Percentiles rank a stretch among this genome's conserved stretches.
Conservation (phyloP, 2,888 invertebrate genomes). For the Agonopterix subpropinquella region DNA sequence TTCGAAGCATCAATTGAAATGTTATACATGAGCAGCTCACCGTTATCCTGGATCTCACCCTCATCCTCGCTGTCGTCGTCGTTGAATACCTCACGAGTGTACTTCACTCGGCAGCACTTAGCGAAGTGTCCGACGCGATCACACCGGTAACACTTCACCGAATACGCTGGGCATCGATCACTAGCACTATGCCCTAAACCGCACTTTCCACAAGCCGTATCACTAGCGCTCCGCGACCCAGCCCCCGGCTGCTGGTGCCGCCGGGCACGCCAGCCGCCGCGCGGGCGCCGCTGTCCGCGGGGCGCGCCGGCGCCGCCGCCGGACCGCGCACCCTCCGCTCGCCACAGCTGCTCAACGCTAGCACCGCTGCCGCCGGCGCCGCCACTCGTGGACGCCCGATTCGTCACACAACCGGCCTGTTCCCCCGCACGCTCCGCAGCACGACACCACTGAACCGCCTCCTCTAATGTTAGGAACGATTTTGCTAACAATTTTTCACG, state of each 20-base stretch:
- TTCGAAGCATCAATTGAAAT: conserved; percentile 1
- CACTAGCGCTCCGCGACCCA: too few relatives aligned
- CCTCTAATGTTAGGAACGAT: conserved; percentile 1
- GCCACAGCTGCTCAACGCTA: neutral
- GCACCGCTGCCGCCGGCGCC: neutral
- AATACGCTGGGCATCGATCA: neutral
- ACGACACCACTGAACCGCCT: conserved; percentile 8
- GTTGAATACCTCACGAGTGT: neutral
- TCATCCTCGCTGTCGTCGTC: neutral
- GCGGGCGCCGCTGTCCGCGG: neutral
- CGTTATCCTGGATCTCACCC: conserved; percentile 1
- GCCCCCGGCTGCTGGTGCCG: neutral
- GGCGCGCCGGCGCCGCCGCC: neutral
- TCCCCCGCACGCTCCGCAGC: conserved; percentile 7
- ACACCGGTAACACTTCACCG: conserved; percentile 1
- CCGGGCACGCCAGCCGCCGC: neutral
- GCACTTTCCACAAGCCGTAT: neutral
- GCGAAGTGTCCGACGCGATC: conserved; percentile 3
- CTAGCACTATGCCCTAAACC: neutral
- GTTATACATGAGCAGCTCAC: conserved; percentile 4
- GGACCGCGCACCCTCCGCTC: neutral
- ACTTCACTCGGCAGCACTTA: neutral
- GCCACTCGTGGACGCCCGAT: neutral
- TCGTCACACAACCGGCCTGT: conserved; percentile 1
- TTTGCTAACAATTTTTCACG: conserved; percentile 6